Conservation (phyloP, 2,888 invertebrate species). For the Euphydryas editha region DNA sequence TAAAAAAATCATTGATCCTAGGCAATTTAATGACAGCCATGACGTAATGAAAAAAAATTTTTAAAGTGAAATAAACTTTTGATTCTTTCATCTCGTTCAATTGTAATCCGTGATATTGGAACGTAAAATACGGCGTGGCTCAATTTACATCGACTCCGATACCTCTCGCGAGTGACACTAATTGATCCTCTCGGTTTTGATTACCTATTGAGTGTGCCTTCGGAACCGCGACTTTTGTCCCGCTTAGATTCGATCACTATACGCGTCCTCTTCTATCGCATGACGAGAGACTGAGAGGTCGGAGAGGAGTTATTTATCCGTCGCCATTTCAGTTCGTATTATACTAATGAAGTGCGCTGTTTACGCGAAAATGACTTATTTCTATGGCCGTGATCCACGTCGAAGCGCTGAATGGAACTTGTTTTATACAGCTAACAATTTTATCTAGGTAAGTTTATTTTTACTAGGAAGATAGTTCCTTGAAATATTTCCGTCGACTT, state of each 20-base stretch:
- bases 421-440: not conserved
- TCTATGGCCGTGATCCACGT: constrained; percentile 11
- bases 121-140: constrained; percentile 1
- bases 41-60: too few relatives aligned
- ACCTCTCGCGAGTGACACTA: constrained; percentile 20
- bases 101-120: not conserved
- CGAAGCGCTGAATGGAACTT: not conserved
- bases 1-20: too few relatives aligned
- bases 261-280: not conserved
- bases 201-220: constrained; percentile 23
- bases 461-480: not conserved
- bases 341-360: constrained; percentile 25
- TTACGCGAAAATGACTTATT: constrained; percentile 24
- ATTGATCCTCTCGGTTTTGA: constrained; percentile 26
- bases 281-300: not conserved
- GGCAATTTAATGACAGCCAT: too few relatives aligned
- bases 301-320: not conserved
- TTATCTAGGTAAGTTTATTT: not conserved
- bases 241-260: constrained; percentile 20
- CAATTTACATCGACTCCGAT: not conserved
- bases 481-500: not conserved
- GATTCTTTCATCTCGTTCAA: not conserved
- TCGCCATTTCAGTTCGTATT: constrained; percentile 15
- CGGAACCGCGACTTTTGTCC: constrained; percentile 1
- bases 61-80: not conserved